Evolutionary conservation across 2,113 vertebrate genomes (phyloP).

Genomic region (Limnothrissa miodon): DNA sequence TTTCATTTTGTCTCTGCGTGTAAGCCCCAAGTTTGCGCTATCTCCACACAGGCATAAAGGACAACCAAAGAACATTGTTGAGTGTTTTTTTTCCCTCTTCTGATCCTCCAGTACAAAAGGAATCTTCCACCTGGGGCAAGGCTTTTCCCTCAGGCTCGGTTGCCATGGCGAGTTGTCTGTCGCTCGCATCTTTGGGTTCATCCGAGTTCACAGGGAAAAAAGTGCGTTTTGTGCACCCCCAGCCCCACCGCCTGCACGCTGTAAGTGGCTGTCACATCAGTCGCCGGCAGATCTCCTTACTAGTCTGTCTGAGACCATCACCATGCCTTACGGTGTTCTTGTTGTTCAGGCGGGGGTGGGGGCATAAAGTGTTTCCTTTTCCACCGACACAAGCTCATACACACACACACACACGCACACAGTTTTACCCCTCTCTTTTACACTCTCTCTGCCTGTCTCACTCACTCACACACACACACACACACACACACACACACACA

Average conservation of each 20-base stretch:
- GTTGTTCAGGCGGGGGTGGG: neutral
- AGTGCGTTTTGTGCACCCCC: neutral
- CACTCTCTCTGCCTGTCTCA: neutral
- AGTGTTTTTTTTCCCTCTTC: neutral
- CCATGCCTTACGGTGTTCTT: conserved; percentile 26
- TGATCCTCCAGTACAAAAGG: neutral
- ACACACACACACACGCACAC: neutral
- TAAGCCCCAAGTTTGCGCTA: conserved; percentile 4
- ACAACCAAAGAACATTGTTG: neutral
- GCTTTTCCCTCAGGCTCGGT: neutral
- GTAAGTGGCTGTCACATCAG: neutral
- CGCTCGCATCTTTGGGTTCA: neutral
- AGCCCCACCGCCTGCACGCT: too few relatives aligned
- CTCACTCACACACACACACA: neutral
- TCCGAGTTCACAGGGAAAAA: neutral
- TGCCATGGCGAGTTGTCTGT: neutral
- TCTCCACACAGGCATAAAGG: conserved; percentile 11
- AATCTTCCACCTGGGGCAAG: neutral
- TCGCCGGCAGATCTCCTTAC: neutral
- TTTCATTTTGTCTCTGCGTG: conserved; percentile 49
- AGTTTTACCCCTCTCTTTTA: neutral
- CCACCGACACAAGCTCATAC: neutral
- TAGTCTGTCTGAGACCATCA: conserved; percentile 34
- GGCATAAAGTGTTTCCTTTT: neutral
- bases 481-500: neutral